Conservation (phyloP, 2,113 vertebrate genomes). For the Scortum barcoo region DNA sequence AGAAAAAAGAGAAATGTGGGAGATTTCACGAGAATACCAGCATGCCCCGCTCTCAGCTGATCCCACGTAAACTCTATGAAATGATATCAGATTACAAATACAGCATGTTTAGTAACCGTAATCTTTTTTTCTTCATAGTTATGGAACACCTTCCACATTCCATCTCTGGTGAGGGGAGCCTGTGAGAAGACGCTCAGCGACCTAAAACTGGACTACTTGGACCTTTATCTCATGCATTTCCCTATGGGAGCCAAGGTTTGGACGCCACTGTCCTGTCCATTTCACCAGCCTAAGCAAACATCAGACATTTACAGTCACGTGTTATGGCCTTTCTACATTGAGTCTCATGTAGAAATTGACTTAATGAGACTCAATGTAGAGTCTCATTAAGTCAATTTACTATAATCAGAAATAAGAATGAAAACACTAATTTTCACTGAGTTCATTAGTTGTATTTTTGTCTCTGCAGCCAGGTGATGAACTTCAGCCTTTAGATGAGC, state of each 20-base stretch:
- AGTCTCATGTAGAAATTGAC: no score
- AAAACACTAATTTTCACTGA: no score
- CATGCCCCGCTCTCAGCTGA: not conserved
- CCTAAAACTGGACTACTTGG: constrained; percentile 90
- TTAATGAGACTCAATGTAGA: no score
- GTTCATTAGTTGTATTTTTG: not conserved
- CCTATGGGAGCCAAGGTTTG: constrained; percentile 88
- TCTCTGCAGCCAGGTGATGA: constrained; percentile 67
- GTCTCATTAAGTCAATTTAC: no score
- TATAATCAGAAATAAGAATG: no score
- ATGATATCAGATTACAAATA: not conserved
- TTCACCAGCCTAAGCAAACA: not conserved
- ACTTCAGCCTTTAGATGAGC: constrained; percentile 70
- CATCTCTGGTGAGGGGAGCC: constrained; percentile 86
- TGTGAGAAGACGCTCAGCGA: constrained; percentile 88
- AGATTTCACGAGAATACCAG: not conserved
- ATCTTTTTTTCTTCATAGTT: constrained; percentile 78
- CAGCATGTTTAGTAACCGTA: not conserved
- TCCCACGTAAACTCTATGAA: not conserved
- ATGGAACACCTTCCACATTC: constrained; percentile 91
- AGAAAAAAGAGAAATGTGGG: no score
- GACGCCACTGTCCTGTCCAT: not conserved
- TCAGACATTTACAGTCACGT: not conserved
- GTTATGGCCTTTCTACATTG: no score
- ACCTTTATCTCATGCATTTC: constrained; percentile 94